phyloP scores from a whole-genome alignment of 2,888 invertebrate species.

The Anaspis maculata region DNA sequence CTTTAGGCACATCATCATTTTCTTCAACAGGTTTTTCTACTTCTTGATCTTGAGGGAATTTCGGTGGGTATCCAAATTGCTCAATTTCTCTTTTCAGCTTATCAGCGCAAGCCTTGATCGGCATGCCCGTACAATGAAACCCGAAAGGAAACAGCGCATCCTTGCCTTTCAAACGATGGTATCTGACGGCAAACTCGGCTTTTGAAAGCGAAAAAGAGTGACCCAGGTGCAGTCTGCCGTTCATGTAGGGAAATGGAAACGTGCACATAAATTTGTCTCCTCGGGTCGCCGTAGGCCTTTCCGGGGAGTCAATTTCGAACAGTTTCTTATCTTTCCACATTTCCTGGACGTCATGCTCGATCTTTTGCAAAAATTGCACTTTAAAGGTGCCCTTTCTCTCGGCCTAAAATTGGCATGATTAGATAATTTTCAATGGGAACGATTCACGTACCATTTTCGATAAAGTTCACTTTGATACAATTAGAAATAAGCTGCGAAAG shows the following conservation, averaged over 20 bases:
- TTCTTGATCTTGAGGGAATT: constrained; percentile 63
- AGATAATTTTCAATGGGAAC: background rate
- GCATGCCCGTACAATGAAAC: constrained; percentile 99
- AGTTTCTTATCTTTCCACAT: constrained; percentile 75
- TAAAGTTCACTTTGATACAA: constrained; percentile 1
- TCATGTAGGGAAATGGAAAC: constrained; percentile 99
- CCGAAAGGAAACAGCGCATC: constrained; percentile 93
- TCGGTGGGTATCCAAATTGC: constrained; percentile 84
- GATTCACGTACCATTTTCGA: constrained; percentile 3
- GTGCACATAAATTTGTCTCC: constrained; percentile 86
- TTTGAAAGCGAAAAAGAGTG: constrained; percentile 96
- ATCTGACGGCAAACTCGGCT: constrained; percentile 93
- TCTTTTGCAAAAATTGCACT: constrained; percentile 82
- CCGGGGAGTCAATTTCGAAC: constrained; percentile 77
- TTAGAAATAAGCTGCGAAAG: too few relatives aligned
- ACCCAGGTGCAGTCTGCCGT: constrained; percentile 94
- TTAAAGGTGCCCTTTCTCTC: constrained; percentile 94
- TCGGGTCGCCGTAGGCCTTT: constrained; percentile 45
- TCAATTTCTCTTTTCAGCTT: constrained; percentile 92
- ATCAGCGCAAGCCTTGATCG: constrained; percentile 98
- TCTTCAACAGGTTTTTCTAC: constrained; percentile 45
- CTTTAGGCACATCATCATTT: constrained; percentile 58
- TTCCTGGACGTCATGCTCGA: constrained; percentile 78
- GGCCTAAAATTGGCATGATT: constrained; percentile 14
- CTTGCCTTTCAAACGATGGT: constrained; percentile 86